Conservation (phyloP, 2,113 vertebrate genomes). For the Caretta caretta region DNA sequence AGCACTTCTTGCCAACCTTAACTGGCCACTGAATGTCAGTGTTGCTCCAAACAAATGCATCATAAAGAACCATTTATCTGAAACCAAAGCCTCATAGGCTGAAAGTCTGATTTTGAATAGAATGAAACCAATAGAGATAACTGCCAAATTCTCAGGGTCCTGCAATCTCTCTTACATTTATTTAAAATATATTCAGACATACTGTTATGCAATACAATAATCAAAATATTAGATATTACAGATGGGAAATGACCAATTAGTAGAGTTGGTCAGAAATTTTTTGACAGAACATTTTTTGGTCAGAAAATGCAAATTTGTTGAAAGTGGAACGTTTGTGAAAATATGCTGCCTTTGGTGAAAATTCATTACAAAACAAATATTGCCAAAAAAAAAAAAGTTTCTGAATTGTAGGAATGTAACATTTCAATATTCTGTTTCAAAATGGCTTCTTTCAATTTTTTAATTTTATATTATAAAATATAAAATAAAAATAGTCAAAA, state of each 20-base stretch:
- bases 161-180: not conserved
- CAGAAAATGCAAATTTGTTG: not conserved
- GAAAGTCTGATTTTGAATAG: accelerated
- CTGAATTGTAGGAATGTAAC: not conserved
- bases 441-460: not conserved
- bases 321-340: not conserved
- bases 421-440: not conserved
- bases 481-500: not conserved
- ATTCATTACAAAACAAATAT: not conserved
- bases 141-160: accelerated
- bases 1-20: not conserved
- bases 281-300: not conserved
- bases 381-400: not conserved
- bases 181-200: accelerated
- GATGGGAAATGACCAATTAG: accelerated
- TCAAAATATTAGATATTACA: accelerated
- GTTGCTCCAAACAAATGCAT: constrained; percentile 55
- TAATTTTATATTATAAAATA: not conserved
- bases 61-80: not conserved
- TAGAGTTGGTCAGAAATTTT: not conserved
- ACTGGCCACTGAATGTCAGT: constrained; percentile 76
- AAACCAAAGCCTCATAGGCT: not conserved
- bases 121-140: accelerated
- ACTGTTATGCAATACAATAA: accelerated
- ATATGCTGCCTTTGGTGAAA: not conserved